These are phyloP conservation scores for Ondatra zibethicus DNA, from an alignment of 2,113 vertebrate species.

Conservation along the genomic window DNA sequence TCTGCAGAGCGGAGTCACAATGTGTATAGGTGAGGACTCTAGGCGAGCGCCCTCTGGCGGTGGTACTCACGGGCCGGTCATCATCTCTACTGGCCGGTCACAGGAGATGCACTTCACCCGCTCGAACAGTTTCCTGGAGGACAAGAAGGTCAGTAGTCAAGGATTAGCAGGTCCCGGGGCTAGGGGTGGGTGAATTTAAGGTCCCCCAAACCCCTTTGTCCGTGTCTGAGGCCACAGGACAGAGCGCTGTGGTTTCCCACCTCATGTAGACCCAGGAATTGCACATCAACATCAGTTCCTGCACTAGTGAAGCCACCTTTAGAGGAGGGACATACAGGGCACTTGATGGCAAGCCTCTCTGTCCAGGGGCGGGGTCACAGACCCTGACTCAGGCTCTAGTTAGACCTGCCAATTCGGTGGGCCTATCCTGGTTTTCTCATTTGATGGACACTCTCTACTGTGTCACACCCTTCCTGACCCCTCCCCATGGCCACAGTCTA, in stretches of 20 bases:
- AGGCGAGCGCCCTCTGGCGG: background rate
- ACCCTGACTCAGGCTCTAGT: background rate
- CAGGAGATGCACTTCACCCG: conserved; percentile 86
- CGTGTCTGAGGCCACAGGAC: background rate
- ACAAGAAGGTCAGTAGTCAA: background rate
- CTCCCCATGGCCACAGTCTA: background rate
- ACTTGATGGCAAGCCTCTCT: background rate
- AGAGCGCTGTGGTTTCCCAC: background rate
- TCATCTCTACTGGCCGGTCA: conserved; percentile 71
- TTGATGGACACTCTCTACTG: too few relatives aligned
- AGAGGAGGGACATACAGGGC: background rate
- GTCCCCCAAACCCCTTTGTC: background rate
- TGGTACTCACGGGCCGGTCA: conserved; percentile 81
- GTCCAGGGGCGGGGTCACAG: background rate
- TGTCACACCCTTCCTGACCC: background rate
- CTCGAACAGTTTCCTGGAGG: conserved; percentile 83
- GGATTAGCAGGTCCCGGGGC: too few relatives aligned
- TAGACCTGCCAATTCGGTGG: too few relatives aligned
- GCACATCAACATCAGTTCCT: background rate
- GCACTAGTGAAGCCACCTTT: background rate
- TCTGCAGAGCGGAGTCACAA: background rate
- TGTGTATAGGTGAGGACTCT: background rate
- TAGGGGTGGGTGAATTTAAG: background rate
- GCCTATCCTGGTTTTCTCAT: background rate
- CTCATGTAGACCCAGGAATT: too few relatives aligned